These are phyloP conservation scores for Vulpes lagopus DNA, from an alignment of 2,113 vertebrate species.

Conservation along the genomic window DNA sequence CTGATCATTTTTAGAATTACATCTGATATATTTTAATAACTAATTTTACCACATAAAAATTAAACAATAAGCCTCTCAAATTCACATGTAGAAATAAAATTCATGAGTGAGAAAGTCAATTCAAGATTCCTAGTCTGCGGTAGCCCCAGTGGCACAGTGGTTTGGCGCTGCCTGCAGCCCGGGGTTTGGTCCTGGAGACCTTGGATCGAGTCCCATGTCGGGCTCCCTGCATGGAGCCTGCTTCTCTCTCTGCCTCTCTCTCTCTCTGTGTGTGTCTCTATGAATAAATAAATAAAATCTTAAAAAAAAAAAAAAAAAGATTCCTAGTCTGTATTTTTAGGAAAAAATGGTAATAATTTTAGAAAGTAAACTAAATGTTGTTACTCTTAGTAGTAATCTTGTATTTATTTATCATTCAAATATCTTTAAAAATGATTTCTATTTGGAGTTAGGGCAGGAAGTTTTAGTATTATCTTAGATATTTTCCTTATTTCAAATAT, in stretches of 20 bases:
- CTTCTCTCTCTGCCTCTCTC: too few species aligned
- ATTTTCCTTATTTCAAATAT: conserved; percentile 9
- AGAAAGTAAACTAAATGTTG: background rate
- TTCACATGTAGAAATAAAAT: background rate
- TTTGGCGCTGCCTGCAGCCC: too few species aligned
- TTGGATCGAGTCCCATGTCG: too few species aligned
- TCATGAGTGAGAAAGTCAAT: conserved; percentile 27
- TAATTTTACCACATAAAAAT: conserved; percentile 16
- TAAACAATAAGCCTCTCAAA: conserved; percentile 2
- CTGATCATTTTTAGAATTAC: conserved; percentile 11
- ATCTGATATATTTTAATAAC: background rate
- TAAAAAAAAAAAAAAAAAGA: too few species aligned
- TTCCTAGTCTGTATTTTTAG: background rate
- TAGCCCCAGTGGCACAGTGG: too few species aligned
- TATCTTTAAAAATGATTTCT: background rate
- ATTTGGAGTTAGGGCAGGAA: background rate
- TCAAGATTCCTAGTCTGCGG: background rate
- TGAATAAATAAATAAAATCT: too few species aligned
- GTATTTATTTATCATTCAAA: background rate
- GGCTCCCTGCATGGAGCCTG: too few species aligned
- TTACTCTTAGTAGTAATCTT: background rate
- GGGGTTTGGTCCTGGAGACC: too few species aligned
- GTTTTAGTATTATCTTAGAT: background rate
- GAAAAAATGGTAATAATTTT: background rate
- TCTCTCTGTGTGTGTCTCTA: too few species aligned